Evolutionary conservation across 2,888 invertebrate genomes (phyloP).

Genomic region (Mesorhabditis spiculigera): DNA sequence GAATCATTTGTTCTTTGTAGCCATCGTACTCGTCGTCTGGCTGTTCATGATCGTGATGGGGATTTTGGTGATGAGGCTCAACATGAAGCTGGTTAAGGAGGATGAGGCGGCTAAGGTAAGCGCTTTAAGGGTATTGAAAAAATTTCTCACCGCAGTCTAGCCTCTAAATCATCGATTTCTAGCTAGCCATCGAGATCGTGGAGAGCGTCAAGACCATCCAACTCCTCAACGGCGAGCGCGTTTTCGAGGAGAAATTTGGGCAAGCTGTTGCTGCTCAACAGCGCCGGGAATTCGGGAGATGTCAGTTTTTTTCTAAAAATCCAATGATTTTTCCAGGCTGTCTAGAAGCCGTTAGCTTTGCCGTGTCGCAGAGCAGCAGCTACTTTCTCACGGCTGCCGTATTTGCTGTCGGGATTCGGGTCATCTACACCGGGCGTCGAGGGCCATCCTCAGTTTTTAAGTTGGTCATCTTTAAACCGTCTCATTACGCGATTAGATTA

Average conservation of each 20-base stretch:
- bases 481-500: no score
- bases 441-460: background rate
- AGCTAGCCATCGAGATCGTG: constrained; percentile 60
- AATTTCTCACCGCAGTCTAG: background rate
- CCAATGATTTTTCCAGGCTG: background rate
- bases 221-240: constrained; percentile 58
- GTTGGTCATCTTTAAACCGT: no score
- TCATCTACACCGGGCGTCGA: constrained; percentile 23
- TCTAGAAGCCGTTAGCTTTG: constrained; percentile 26
- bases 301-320: background rate
- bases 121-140: background rate
- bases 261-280: constrained; percentile 10
- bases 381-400: constrained; percentile 34
- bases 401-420: constrained; percentile 33
- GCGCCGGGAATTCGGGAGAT: background rate
- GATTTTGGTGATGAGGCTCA: background rate
- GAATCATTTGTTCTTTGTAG: background rate
- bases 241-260: constrained; percentile 56
- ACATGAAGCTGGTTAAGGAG: constrained; percentile 44
- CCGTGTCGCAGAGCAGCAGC: constrained; percentile 37
- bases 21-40: background rate
- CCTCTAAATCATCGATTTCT: constrained; percentile 13
- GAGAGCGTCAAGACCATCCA: constrained; percentile 62
- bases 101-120: constrained; percentile 61
- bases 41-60: constrained; percentile 1